Percentiles rank a stretch among this genome's conserved stretches.
These are phyloP conservation scores for Phrynosoma blainvillii DNA, from an alignment of 2,113 vertebrate genomes.

Conservation along the genomic window DNA sequence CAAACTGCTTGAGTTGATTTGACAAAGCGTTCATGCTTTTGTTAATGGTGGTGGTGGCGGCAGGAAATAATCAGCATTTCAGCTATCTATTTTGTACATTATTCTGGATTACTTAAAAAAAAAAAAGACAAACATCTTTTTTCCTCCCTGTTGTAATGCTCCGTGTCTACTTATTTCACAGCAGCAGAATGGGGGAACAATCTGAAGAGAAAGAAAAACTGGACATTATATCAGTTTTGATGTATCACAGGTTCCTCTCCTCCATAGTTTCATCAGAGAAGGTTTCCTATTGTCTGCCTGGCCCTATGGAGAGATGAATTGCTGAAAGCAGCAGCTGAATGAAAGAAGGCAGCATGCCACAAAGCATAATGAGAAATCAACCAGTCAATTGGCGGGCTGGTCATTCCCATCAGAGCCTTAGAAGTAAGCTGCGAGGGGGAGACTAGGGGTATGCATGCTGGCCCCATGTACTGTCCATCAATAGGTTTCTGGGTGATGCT, in stretches of 20 bases:
- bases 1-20: too few relatives aligned
- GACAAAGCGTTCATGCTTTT: too few relatives aligned
- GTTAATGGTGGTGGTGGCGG: too few relatives aligned
- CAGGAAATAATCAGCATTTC: too few relatives aligned
- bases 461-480: neutral
- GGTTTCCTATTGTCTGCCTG: neutral
- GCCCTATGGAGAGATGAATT: neutral
- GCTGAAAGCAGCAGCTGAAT: neutral
- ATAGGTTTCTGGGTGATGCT: neutral
- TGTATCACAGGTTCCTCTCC: neutral
- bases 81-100: too few relatives aligned
- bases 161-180: neutral
- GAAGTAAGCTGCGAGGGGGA: neutral
- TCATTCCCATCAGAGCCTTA: neutral
- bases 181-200: neutral
- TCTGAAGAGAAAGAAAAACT: neutral
- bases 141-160: neutral
- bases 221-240: neutral
- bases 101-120: too few relatives aligned
- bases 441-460: neutral
- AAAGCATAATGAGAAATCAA: neutral
- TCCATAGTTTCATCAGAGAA: neutral
- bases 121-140: too few relatives aligned
- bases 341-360: constrained; percentile 8
- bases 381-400: neutral